Base-by-base conservation (phyloP, 2,797 vertebrate genomes). In the Heterohyrax brucei region DNA sequence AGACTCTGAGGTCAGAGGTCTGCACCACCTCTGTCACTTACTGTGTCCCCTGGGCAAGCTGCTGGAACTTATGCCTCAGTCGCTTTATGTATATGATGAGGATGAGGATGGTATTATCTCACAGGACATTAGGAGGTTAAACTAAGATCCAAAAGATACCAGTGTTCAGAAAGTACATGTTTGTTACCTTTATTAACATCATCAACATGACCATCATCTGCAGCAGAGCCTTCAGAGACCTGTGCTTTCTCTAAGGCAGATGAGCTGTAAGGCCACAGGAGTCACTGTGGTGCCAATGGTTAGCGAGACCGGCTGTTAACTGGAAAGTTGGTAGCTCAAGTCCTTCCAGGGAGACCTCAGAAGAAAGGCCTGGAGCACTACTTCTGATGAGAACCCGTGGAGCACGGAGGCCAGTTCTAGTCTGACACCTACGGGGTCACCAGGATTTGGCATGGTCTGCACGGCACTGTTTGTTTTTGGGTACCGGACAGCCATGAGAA, bases 401-500 rank as follows among this genome's bases (percentile, higher is more conserved):
- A 72, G 68, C n/a, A 72, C 68, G 68, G 68, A 72, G 68, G 14
- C 33, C 68, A 72, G 68, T 39, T 18, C n/a, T 3, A 16, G 7
- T 44, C 33, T 44, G 19, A 21, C 33, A 73, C 70, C 21, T 19
- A 61, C 19, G 59, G 1, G 59, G 59, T 61, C 19, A 7, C 59
- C 59, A 61, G 3, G 59, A 61, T 18, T 22, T 61, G 59, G 19
- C 59, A 61, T 21, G 5, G 59, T 1, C 18, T 61, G 59, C 18
- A 61, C 4, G 59, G 18, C 59, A 61, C 59, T 22, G 21, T 14
- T 16, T 18, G 13, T 59, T 59, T 59, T 16, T 59, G 18, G 59
- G 70, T 21, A 22, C 8, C 4, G 70, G 18, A 73, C 33, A 19
- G 19, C 50, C 61, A 0, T 1, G 2, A 56, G 30, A 18, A 77